Evolutionary conservation across 2,113 vertebrate genomes (phyloP).

Genomic region (Mus spicilegus): DNA sequence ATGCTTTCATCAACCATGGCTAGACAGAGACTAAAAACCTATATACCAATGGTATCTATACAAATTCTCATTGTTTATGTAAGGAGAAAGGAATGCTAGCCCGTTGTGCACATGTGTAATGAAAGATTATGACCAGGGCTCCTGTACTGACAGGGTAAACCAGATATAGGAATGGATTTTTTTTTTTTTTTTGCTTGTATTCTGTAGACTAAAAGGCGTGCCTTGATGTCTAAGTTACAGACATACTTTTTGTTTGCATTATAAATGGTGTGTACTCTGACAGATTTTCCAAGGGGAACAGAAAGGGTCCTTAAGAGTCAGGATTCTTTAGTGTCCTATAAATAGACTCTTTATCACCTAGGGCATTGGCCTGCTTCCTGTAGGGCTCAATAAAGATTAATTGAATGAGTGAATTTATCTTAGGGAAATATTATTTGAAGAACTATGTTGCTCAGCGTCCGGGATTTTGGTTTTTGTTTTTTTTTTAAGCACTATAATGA

Average conservation of each 20-base stretch:
- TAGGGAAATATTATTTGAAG: slow-evolving; percentile 72
- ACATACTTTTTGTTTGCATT: slow-evolving; percentile 9
- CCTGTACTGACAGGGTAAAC: not conserved
- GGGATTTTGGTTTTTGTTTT: slow-evolving; percentile 19
- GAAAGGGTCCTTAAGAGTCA: slow-evolving; percentile 64
- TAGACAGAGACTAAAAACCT: slow-evolving; percentile 48
- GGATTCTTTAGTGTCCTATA: slow-evolving; percentile 78
- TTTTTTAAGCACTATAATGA: slow-evolving; percentile 61
- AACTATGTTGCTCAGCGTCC: slow-evolving; percentile 61
- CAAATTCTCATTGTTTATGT: slow-evolving; percentile 30
- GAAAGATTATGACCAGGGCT: not conserved
- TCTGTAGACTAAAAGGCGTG: slow-evolving; percentile 59
- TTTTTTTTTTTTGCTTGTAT: slow-evolving; percentile 45
- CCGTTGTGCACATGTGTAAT: not conserved
- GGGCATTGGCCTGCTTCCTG: slow-evolving; percentile 67
- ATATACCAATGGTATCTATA: not conserved
- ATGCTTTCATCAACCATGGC: not conserved
- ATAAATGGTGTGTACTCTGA: slow-evolving; percentile 70
- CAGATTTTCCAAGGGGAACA: slow-evolving; percentile 57
- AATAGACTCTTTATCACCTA: slow-evolving; percentile 78
- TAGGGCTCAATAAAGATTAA: slow-evolving; percentile 70
- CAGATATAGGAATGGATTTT: not conserved
- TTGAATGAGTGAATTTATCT: slow-evolving; percentile 71
- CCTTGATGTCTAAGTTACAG: slow-evolving; percentile 2
- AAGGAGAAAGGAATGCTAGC: not conserved